phyloP scores from a whole-genome alignment of 1,140 invertebrate genomes.

The Coenobita brevimanus region DNA sequence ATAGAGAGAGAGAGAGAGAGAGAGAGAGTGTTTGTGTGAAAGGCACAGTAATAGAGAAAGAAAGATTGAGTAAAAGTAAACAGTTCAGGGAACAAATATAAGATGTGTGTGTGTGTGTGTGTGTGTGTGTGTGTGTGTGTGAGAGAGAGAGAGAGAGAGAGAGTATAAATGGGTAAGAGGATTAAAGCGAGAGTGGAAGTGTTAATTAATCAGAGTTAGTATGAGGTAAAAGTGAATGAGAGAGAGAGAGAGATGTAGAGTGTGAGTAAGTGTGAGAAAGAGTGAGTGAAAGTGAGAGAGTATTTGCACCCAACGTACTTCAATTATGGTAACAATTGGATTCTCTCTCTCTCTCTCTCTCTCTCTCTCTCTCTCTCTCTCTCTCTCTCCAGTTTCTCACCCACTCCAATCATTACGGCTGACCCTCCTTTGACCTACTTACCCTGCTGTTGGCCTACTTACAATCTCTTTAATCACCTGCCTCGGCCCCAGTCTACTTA shows the following conservation, averaged over 20 bases:
- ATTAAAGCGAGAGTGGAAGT: background rate
- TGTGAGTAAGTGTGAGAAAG: constrained; percentile 5
- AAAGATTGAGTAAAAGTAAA: no score
- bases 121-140: background rate
- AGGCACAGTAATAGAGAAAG: no score
- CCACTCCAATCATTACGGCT: no score
- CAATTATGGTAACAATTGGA: no score
- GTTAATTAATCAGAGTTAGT: background rate
- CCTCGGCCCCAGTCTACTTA: no score
- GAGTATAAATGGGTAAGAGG: background rate
- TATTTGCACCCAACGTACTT: no score
- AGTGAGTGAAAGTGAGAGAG: constrained; percentile 10
- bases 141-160: constrained; percentile 16
- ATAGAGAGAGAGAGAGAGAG: no score
- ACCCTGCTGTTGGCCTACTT: background rate
- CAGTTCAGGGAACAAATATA: no score
- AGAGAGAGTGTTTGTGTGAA: no score
- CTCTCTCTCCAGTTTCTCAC: background rate
- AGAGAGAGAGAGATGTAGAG: constrained; percentile 3
- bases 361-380: background rate
- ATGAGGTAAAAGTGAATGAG: background rate
- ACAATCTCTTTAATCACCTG: no score
- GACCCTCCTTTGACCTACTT: background rate
- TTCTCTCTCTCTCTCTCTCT: background rate
- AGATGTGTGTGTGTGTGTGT: background rate